These are phyloP conservation scores for Alviniconcha marisindica DNA, from an alignment of 1,140 invertebrate genomes.

Conservation along the genomic window DNA sequence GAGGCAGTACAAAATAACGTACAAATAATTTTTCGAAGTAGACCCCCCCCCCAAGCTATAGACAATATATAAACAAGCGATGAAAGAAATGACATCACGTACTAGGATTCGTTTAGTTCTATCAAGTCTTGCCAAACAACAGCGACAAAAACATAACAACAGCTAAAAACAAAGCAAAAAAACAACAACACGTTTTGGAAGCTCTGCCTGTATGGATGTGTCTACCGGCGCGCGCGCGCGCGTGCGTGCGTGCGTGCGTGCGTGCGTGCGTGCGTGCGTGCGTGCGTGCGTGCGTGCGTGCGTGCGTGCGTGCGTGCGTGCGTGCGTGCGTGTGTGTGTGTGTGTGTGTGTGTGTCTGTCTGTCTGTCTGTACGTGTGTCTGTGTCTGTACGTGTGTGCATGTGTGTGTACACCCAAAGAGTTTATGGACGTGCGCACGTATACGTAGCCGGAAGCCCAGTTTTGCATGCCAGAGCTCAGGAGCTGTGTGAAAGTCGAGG, in stretches of 20 bases:
- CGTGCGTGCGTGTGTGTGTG: conserved; percentile 9
- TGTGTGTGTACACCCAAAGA: not conserved
- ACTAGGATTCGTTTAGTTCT: no score
- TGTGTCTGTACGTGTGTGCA: not conserved
- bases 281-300: not conserved
- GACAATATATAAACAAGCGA: no score
- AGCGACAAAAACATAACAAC: no score
- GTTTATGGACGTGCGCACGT: not conserved
- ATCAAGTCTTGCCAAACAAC: no score
- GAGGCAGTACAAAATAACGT: no score
- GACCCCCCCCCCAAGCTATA: no score
- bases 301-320: not conserved
- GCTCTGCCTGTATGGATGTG: not conserved
- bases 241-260: not conserved
- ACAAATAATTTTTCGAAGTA: no score
- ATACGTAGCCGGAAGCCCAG: not conserved
- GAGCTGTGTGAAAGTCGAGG: no score
- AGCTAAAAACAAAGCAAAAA: no score
- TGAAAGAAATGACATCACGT: no score
- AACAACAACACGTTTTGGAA: no score
- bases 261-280: not conserved
- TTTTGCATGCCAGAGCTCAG: not conserved
- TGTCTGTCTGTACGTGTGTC: conserved; percentile 7
- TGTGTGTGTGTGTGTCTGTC: conserved; percentile 23
- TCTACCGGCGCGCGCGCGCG: not conserved